Evolutionary conservation across 2,888 invertebrate species (phyloP).

Genomic region (Cataglyphis livida): DNA sequence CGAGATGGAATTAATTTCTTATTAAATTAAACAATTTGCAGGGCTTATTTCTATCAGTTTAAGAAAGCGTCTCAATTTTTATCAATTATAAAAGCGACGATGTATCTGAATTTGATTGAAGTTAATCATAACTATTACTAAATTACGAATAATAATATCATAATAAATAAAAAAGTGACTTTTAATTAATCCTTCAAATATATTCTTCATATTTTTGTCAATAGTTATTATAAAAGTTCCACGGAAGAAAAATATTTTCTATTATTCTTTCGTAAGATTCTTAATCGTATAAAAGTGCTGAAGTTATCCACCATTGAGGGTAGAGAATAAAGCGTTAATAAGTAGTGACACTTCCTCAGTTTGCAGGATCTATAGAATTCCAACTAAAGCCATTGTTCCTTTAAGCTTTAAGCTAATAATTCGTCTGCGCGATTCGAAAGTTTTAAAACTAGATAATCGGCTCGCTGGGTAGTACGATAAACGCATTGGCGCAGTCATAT

Average conservation of each 20-base stretch:
- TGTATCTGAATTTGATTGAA: neutral
- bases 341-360: conserved; percentile 51
- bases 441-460: conserved; percentile 67
- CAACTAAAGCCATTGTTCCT: conserved; percentile 60
- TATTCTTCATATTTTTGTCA: neutral
- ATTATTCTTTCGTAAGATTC: neutral
- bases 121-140: neutral
- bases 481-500: conserved; percentile 59
- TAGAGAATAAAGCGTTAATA: conserved; percentile 67
- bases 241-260: neutral
- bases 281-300: conserved; percentile 14
- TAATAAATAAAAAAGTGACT: neutral
- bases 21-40: neutral
- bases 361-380: conserved; percentile 59
- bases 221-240: neutral
- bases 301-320: conserved; percentile 42
- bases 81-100: neutral
- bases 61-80: neutral
- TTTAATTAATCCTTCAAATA: neutral
- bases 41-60: neutral
- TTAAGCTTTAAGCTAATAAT: conserved; percentile 63
- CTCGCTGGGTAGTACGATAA: conserved; percentile 52
- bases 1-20: neutral
- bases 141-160: neutral
- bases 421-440: conserved; percentile 57